These are phyloP conservation scores for Syritta pipiens DNA, from an alignment of 2,888 invertebrate genomes.

Conservation along the genomic window DNA sequence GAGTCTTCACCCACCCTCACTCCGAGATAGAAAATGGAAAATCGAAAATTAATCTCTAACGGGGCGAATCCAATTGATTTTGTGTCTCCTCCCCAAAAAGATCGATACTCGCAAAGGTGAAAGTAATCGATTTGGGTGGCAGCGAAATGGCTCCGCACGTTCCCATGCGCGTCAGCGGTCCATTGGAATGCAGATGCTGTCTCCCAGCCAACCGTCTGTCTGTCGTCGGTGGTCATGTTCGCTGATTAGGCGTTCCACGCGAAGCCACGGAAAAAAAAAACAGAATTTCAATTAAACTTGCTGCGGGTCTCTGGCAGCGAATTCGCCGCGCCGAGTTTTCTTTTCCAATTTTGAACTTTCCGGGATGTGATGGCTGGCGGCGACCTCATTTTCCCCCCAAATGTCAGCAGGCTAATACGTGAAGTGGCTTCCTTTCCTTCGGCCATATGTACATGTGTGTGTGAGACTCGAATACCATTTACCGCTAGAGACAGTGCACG, in stretches of 20 bases:
- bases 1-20: no score
- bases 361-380: conserved; percentile 46
- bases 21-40: no score
- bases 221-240: conserved; percentile 50
- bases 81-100: neutral
- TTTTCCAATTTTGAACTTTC: conserved; percentile 60
- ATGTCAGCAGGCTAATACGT: conserved; percentile 78
- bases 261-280: conserved; percentile 4
- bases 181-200: no score
- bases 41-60: conserved; percentile 51
- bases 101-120: conserved; percentile 31
- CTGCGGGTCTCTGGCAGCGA: conserved; percentile 1
- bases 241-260: conserved; percentile 48
- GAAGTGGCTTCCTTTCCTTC: conserved; percentile 77
- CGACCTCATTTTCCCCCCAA: conserved; percentile 71
- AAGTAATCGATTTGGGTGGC: conserved; percentile 58
- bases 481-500: conserved; percentile 17
- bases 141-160: neutral
- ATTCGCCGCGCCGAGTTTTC: conserved; percentile 11
- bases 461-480: conserved; percentile 54
- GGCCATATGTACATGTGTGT: conserved; percentile 28
- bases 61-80: conserved; percentile 47
- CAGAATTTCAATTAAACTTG: conserved; percentile 59
- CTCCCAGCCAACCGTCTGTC: conserved; percentile 26
- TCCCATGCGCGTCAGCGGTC: neutral